Evolutionary conservation across 1,140 invertebrate genomes (phyloP), one percentile per base, ranked within the genome.

Genomic region (Holcopasites calliopsidis): DNA sequence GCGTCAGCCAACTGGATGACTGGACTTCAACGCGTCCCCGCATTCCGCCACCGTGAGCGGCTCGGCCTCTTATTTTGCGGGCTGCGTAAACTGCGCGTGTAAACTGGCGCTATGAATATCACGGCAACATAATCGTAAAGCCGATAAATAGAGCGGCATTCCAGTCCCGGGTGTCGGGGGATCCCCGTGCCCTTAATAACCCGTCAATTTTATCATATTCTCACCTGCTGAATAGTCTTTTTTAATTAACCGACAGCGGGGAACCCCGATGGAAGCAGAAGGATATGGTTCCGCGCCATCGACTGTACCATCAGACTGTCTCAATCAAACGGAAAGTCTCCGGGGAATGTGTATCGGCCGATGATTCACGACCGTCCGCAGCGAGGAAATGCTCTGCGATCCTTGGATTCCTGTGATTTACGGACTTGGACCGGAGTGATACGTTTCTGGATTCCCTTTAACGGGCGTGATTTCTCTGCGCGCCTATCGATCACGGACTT

Each of bases 91-190:
- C 57, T 55, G 71, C 50, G 8, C 62, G 71, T 79, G 61, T 74
- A 50, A 75, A 55, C 11, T 58, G 52, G n/a, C 38, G 58, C 66
- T 76, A 76, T 76, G 79, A 82, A 82, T 82, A 80, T 81, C 40
- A 16, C 60, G 70, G 76, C 40, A 55, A 49, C 38, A 75, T 70
- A 82, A 82, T 82, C 79, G 76, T 73, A 82, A 79, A 75, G 42
- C 23, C 69, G 81, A 78, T 82, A 81, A 83, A 82, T 83, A 78
- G 80, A 83, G 58, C 79, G 70, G 54, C 76, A 83, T 78, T 82
- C 81, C 81, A 75, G 23, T 6, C 11, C 1, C 38, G 38, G 33
- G 77, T 18, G 44, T 64, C 64, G 52, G 11, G 31, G 33, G 44
- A 8, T 26, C 11, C 23, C 5, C 69, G 35, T 1, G 16, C 13